Evolutionary conservation across 2,888 invertebrate species (phyloP), one percentile per base, ranked within the genome.

Genomic region (Anaspis maculata): DNA sequence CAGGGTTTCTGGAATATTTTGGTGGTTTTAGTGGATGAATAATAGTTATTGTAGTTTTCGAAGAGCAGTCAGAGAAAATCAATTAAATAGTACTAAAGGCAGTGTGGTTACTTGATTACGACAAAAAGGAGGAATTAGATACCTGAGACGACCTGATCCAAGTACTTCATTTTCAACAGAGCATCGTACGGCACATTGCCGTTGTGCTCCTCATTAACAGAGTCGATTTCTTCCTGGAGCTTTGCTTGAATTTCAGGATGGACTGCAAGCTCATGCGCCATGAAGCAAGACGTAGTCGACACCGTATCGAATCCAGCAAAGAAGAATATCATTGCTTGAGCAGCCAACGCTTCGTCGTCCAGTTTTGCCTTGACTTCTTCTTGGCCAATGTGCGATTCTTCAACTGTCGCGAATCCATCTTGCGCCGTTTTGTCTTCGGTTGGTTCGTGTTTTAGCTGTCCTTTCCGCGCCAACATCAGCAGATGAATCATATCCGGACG

Each of bases 401-500:
- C 35, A 2, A 46, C 45, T 9, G 43, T 39, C 4, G 50, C 48
- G 27, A 49, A 50, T 19, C 50, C 41, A n/a, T n/a, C n/a, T n/a
- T n/a, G n/a, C 23, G 27, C 30, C 12, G 40, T 38, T 23, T 34
- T 27, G 10, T 16, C 16, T 25, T 27, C 24, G 15, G 33, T 22
- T 2, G 4, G 34, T 31, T 41, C 37, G 2, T 39, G 22, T 12
- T 39, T 39, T 1, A 37, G 16, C 1, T 41, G 28, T 11, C 45
- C 40, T 33, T 48, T 52, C 21, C 45, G 38, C 3, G 51, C 61
- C 32, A 72, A 69, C 62, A 74, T 64, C 10, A 75, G 42, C 2
- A 74, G 45, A 33, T 75, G 71, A 7, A 75, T 68, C 72, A 75
- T 72, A 43, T 75, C 74, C 0, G 70, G 70, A 32, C 75, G 52